These are phyloP conservation scores for Eumaeus atala DNA, from an alignment of 1,140 invertebrate genomes.

Conservation along the genomic window DNA sequence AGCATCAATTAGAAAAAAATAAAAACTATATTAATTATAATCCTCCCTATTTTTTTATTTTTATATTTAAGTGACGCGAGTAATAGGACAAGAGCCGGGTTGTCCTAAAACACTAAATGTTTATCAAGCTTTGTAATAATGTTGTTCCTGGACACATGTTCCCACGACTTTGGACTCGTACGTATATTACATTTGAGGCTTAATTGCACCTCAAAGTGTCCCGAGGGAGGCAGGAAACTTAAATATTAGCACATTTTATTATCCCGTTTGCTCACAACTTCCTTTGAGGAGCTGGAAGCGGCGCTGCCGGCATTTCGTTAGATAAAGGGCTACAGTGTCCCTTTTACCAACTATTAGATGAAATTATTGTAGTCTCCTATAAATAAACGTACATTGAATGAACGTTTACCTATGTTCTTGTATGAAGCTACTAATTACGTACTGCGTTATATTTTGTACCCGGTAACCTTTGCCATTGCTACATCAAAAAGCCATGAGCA, in stretches of 20 bases:
- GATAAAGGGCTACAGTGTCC: slow-evolving; percentile 35
- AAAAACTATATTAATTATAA: no score
- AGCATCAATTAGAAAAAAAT: no score
- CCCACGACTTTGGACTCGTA: slow-evolving; percentile 20
- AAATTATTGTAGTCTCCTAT: no score
- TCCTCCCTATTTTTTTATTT: no score
- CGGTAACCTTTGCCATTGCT: no score
- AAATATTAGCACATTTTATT: slow-evolving; percentile 63
- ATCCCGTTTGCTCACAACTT: slow-evolving; percentile 45
- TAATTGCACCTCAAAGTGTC: slow-evolving; percentile 35
- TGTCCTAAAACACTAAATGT: neutral
- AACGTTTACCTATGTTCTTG: no score
- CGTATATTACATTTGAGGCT: slow-evolving; percentile 26
- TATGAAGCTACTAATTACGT: no score
- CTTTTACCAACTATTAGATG: neutral
- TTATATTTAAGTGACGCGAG: no score
- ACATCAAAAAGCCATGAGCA: no score
- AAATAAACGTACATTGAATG: no score
- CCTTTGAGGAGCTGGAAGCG: slow-evolving; percentile 40
- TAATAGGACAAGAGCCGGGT: no score
- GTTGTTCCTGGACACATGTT: neutral
- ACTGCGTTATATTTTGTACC: no score
- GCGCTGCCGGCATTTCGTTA: slow-evolving; percentile 32
- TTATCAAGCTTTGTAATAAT: neutral
- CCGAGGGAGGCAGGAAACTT: slow-evolving; percentile 38